Percentiles rank a stretch among this genome's conserved stretches.
These are phyloP conservation scores for Neomonachus schauinslandi DNA, from an alignment of 2,113 vertebrate species.

Conservation along the genomic window DNA sequence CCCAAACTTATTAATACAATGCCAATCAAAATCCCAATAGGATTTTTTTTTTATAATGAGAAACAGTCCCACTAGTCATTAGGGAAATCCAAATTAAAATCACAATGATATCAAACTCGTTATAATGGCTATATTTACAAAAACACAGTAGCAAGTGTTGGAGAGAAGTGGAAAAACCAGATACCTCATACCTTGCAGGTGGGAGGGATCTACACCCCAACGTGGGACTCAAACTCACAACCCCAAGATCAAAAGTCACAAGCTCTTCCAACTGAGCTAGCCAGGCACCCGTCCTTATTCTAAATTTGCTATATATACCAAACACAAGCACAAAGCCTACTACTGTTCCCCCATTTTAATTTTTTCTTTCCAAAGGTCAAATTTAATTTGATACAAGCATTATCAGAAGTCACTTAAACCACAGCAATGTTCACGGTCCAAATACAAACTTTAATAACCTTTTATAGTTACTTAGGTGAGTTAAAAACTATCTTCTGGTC, in stretches of 20 bases:
- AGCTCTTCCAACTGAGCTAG: not conserved
- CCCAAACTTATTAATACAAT: not conserved
- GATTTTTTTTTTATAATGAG: not conserved
- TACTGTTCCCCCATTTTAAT: not conserved
- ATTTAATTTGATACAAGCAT: not conserved
- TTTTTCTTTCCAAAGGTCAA: conserved; percentile 39
- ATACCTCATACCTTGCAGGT: not conserved
- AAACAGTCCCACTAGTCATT: not conserved
- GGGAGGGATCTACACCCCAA: too few species aligned
- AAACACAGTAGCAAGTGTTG: not conserved
- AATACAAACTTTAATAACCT: not conserved
- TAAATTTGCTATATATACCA: not conserved
- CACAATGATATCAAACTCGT: not conserved
- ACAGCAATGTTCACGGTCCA: not conserved
- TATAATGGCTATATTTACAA: not conserved
- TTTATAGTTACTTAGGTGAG: not conserved
- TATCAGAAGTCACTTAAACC: not conserved
- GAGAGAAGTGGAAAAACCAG: not conserved
- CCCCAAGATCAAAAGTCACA: not conserved
- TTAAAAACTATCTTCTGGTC: not conserved
- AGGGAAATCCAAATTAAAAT: conserved; percentile 22
- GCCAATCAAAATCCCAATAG: not conserved
- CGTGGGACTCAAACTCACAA: too few species aligned
- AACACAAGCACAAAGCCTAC: not conserved
- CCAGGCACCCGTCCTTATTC: not conserved